Base-by-base conservation (phyloP, 1,140 invertebrate genomes). In the Ptiloglossa arizonensis region DNA sequence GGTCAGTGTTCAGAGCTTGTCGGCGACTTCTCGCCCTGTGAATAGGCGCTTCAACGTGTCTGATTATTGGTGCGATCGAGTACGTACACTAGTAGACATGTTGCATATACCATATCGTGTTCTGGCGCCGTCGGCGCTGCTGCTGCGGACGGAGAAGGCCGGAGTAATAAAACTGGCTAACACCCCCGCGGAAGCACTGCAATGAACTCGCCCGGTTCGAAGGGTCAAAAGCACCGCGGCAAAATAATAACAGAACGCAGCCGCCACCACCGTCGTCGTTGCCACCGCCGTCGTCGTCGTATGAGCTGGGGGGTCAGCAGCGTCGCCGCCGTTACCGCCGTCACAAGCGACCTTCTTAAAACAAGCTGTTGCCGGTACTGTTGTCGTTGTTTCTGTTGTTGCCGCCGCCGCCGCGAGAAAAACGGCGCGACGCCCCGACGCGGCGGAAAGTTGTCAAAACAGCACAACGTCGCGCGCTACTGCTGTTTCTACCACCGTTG, bases 161-260 rank as follows among this genome's bases (percentile, higher is more conserved):
- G 64, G 69, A 75, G 82, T 83, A 63, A 77, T 69, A 75, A 72
- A 70, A 80, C 81, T 77, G 81, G 77, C 81, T 83, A 66, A 81
- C 83, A 88, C 87, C 83, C 87, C 87, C 86, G 79, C 79, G 67
- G 80, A 70, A 81, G 67, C 80, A 79, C 73, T 76, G 86, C 84
- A 90, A 89, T 91, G 89, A 91, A 91, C 90, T 91, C 90, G 89
- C 85, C 90, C 90, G 81, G 83, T 84, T 75, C 81, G 85, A 85
- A 88, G 89, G 90, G 89, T 90, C 89, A 90, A 91, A 91, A 90
- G 86, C 90, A 91, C 90, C 90, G 86, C 86, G 87, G 88, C 90
- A 90, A 90, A 90, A 90, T 90, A 90, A 90, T 87, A 89, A 89
- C 88, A 89, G 83, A 85, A 81, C 82, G 78, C 82, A 73, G 78